Conservation (phyloP, 1,140 invertebrate genomes). For the Tetragnatha versicolor region DNA sequence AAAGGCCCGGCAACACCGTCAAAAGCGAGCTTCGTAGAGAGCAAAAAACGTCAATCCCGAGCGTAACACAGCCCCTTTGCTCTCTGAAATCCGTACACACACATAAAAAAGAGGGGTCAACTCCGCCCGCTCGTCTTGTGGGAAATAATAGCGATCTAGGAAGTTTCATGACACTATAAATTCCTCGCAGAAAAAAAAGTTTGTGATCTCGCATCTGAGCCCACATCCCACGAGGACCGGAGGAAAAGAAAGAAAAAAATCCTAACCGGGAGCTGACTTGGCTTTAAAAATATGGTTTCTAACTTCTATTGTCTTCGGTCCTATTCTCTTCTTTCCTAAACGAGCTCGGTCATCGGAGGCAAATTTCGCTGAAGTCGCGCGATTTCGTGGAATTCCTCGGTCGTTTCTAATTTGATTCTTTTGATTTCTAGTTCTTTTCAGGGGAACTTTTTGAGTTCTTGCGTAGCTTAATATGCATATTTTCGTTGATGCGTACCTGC, state of each 20-base stretch:
- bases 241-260: not conserved
- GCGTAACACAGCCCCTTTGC: too few relatives aligned
- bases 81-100: too few relatives aligned
- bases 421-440: not conserved
- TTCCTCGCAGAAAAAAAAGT: not conserved
- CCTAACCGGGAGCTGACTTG: not conserved
- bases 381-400: not conserved
- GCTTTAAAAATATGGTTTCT: slow-evolving; percentile 9
- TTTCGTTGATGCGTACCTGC: not conserved
- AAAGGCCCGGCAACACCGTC: too few relatives aligned
- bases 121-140: not conserved
- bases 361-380: not conserved
- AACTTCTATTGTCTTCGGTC: not conserved
- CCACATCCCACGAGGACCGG: not conserved
- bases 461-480: not conserved
- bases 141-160: not conserved
- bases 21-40: too few relatives aligned
- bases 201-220: slow-evolving; percentile 1
- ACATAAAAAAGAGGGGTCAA: not conserved
- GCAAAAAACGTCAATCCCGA: too few relatives aligned
- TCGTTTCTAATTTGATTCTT: slow-evolving; percentile 17
- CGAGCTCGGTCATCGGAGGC: not conserved
- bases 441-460: too few relatives aligned
- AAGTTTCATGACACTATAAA: slow-evolving; percentile 1
- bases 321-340: not conserved